Evolutionary conservation across 2,113 vertebrate species (phyloP), one percentile per base, ranked within the genome.

Genomic region (Pluvialis apricaria): DNA sequence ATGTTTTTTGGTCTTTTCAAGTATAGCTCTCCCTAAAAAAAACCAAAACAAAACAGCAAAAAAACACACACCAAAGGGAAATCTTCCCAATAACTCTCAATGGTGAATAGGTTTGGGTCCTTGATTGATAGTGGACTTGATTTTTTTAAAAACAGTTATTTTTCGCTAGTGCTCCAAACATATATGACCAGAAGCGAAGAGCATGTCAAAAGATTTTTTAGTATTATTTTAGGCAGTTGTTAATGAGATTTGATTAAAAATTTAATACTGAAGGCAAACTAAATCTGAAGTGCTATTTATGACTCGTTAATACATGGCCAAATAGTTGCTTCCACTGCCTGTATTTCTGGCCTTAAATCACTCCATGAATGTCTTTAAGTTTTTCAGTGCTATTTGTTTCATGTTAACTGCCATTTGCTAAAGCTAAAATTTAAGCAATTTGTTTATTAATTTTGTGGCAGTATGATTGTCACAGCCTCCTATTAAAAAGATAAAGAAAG

Each of bases 1-100:
- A 25, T 47, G 13, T 8, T 6, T 62, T 66, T 88, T 52, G 89
- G 15, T 44, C 10, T 86, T 29, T 81, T 82, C 26, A 78, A 47
- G 18, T 36, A 19, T 6, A 70, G 10, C 19, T 40, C 4, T 9
- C 36, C 8, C 10, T 42, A 29, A 28, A 66, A 60, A 22, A 66
- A 60, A 29, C 11, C 42, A 44, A 15, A 45, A 45, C 18, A 45
- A 45, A 18, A 45, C 42, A 1, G 5, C 5, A 22, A 15, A 28
- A 3, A 47, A 58, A 58, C 4, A 12, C 3, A 26, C 0, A 2
- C 0, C 16, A 51, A 52, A 60, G 7, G 4, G 12, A 91, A 55
- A 38, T 65, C 28, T 65, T 93, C 28, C n/a, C 19, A 28, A 5
- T 20, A 54, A 17, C n/a, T 49, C 55, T 69, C 55, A 29, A 2